Evolutionary conservation across 2,888 invertebrate species (phyloP), one percentile per base, ranked within the genome.

Genomic region (Lasioglossum lativentre): DNA sequence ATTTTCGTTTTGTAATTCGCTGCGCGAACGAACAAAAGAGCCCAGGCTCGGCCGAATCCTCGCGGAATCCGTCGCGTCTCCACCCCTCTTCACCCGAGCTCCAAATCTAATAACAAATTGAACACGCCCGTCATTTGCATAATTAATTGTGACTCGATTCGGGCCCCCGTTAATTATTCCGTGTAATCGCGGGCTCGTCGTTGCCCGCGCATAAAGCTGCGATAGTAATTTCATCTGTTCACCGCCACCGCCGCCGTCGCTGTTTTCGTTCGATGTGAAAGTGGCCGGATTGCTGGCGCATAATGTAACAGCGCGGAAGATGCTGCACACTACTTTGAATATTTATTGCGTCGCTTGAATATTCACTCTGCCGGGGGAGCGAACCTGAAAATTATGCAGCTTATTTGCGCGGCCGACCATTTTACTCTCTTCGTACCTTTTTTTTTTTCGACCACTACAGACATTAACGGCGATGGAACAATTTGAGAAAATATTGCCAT

Each of bases 21-120:
- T 30, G 6, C 52, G 52, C 19, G 56, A 4, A 19, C 56, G 68
- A 34, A n/a, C 70, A 70, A 81, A n/a, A 34, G 38, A 34, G 5
- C 5, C 34, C 6, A n/a, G n/a, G n/a, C n/a, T n/a, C 34, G 14
- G 0, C 6, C 30, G 66, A 30, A 23, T 63, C 45, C 12, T 19
- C 14, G n/a, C 16, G 42, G 6, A 16, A 63, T 63, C 45, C 42
- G 70, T 30, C 74, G 73, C 30, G 34, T 68, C 23, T 12, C 59
- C 70, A 12, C 3, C 40, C 10, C 19, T 19, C 47, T 47, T 47
- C 19, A 2, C 4, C 19, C 6, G 47, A 52, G 23, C 19, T 23
- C 16, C 71, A 78, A 78, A 82, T 78, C 86, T 80, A 75, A 87
- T 87, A 82, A 87, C 77, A 80, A 86, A 86, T 77, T 40, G 75